Conservation (phyloP, 2,888 invertebrate genomes). For the Galeruca laticollis region DNA sequence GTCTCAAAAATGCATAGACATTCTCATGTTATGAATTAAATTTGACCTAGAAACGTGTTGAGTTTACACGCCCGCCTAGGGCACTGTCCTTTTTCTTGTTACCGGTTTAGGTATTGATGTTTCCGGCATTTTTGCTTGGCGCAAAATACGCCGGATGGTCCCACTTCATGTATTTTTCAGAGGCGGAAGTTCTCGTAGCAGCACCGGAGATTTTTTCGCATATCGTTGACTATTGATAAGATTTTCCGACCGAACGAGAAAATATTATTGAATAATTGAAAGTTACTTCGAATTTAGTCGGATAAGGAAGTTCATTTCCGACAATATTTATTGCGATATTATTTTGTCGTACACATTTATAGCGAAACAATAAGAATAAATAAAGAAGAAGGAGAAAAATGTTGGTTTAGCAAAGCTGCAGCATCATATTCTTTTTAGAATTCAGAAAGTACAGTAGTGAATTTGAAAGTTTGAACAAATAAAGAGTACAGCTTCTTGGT, state of each 20-base stretch:
- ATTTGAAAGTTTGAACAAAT: too few relatives aligned
- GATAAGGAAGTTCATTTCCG: background rate
- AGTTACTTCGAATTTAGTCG: constrained; percentile 1
- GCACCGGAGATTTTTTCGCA: constrained; percentile 21
- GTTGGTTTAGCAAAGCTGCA: too few relatives aligned
- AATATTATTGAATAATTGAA: constrained; percentile 14
- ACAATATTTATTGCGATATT: background rate
- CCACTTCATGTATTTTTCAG: constrained; percentile 36
- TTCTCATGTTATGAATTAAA: background rate
- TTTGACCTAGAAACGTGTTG: background rate
- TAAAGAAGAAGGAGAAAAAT: too few relatives aligned
- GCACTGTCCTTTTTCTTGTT: constrained; percentile 28
- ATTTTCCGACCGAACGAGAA: constrained; percentile 10
- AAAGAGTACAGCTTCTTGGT: too few relatives aligned
- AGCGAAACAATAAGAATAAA: too few relatives aligned
- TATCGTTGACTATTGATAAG: constrained; percentile 23
- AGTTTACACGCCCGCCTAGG: constrained; percentile 3
- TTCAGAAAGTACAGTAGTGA: too few relatives aligned
- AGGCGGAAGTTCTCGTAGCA: constrained; percentile 13
- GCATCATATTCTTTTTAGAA: too few relatives aligned
- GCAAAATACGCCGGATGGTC: constrained; percentile 35
- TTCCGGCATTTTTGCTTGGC: constrained; percentile 30
- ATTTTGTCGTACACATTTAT: too few relatives aligned
- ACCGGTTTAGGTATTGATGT: constrained; percentile 31
- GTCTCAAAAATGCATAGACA: too few relatives aligned